Base-by-base conservation (phyloP, 2,888 invertebrate genomes). In the Sussaba pulchella region DNA sequence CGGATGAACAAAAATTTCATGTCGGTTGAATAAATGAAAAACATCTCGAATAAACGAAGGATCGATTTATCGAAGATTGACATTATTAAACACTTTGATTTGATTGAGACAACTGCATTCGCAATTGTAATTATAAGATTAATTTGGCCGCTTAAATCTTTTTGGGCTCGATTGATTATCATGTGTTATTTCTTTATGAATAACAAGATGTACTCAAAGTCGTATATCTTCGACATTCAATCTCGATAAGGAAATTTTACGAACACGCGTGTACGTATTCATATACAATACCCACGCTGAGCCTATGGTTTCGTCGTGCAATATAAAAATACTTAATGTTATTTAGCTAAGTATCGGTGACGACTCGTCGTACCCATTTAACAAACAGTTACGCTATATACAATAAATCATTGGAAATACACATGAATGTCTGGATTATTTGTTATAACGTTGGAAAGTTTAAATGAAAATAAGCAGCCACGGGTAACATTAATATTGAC, bases 371-470 rank as follows among this genome's bases (percentile, higher is more conserved):
- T 67, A 66, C 61, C 26, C 45, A 26, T 71, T 71, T 63, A 45
- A 43, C 17, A 41, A 64, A 69, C 36, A 54, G 54, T 73, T 70
- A 50, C 66, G 47, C 39, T 80, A 24, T 77, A 54, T 72, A 57
- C 54, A 77, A 77, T 81, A 77, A 77, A 81, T 45, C 50, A 64
- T 64, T 63, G 17, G 57, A 78, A 76, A 76, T 4, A 54, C n/a
- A 59, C 39, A 9, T 45, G 2, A 2, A n/a, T 8, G 14, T 17
- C 1, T 54, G 17, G 24, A 50, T 66, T 26, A 10, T 43, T 59
- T 47, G 0, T 39, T 57, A 6, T 26, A 17, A n/a, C 0, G 12
- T 5, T 59, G n/a, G 21, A 61, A 61, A 61, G 4, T 24, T 24
- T 0, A 1, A 54, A 52, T 52, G n/a, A n/a, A n/a, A n/a, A n/a